phyloP scores from a whole-genome alignment of 2,797 vertebrate genomes.

The Micrastur ruficollis region DNA sequence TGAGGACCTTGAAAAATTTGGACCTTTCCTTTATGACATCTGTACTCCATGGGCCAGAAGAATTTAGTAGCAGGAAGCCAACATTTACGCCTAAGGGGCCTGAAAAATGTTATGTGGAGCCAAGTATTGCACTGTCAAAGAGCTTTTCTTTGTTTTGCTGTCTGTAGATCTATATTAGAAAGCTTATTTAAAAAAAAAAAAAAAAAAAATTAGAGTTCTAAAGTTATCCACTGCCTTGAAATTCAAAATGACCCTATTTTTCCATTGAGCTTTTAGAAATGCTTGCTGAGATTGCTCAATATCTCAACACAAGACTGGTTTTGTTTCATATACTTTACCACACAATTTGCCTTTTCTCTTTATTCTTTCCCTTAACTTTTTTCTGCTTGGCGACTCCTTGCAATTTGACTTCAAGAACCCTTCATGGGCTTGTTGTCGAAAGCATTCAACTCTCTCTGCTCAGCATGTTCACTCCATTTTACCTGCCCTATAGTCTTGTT shows the following conservation, averaged over 20 bases:
- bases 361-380: neutral
- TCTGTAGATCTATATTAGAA: neutral
- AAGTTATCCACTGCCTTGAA: neutral
- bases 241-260: neutral
- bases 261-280: neutral
- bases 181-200: neutral
- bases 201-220: neutral
- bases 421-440: neutral
- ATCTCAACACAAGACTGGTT: neutral
- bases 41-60: neutral
- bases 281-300: neutral
- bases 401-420: neutral
- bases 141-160: neutral
- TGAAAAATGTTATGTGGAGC: neutral
- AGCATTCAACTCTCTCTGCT: neutral
- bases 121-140: neutral
- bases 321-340: neutral
- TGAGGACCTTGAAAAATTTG: neutral
- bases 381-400: neutral
- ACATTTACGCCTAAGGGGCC: neutral
- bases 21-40: neutral
- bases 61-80: neutral
- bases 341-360: neutral
- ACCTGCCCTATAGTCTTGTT: conserved; percentile 6
- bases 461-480: conserved; percentile 18